Conservation (phyloP, 2,797 vertebrate species). For the Neostethus bicornis region DNA sequence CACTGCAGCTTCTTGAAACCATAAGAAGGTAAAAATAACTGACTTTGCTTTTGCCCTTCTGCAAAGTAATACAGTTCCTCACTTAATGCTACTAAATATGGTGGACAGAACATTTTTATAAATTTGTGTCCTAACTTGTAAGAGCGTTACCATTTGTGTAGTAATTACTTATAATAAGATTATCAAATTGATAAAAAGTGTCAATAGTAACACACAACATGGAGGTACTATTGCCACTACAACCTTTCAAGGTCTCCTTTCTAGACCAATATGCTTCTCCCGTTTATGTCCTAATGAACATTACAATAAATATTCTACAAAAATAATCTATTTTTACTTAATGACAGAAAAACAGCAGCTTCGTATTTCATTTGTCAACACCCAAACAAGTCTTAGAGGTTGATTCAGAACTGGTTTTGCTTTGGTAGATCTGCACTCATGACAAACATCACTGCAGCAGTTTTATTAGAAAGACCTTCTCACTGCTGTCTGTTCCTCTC, state of each 20-base stretch:
- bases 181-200: background rate
- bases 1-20: no score
- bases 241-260: background rate
- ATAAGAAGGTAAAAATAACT: background rate
- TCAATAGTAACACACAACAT: background rate
- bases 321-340: conserved; percentile 40
- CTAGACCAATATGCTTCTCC: conserved; percentile 16
- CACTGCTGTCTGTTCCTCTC: conserved; percentile 3
- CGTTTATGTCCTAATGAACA: conserved; percentile 31
- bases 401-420: conserved; percentile 22
- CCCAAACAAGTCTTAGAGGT: conserved; percentile 33
- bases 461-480: conserved; percentile 19
- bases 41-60: conserved; percentile 4
- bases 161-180: no score
- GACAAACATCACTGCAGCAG: conserved; percentile 22
- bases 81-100: background rate
- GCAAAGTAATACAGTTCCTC: background rate
- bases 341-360: conserved; percentile 40
- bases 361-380: conserved; percentile 46
- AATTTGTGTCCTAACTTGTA: no score
- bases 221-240: background rate
- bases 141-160: no score
- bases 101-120: background rate
- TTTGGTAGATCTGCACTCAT: conserved; percentile 19
- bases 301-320: conserved; percentile 52